Evolutionary conservation across 2,888 invertebrate species (phyloP), one percentile per base, ranked within the genome.

Genomic region (Crioceris asparagi): DNA sequence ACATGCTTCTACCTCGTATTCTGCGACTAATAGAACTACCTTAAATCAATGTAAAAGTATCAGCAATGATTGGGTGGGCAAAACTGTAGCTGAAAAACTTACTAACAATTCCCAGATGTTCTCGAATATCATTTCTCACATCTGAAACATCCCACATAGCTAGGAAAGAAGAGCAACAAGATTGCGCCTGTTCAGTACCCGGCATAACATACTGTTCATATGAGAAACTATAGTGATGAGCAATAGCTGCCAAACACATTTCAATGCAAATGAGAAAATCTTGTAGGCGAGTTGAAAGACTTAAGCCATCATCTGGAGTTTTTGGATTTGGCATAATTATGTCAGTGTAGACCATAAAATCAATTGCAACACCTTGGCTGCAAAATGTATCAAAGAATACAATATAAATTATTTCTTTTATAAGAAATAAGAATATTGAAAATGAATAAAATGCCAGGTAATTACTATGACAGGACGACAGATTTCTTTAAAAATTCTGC

Each of bases 91-190:
- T n/a, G n/a, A n/a, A 29, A n/a, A 12, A 65, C 76, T 60, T 65
- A 74, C 88, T 79, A 29, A 94, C 87, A 40, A 91, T 90, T 11
- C 87, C 85, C 38, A 94, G 75, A 61, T 96, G 94, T 59, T 96
- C 93, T 18, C 83, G 78, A 34, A 96, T 84, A 60, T 96, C 94
- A 43, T 83, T 77, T 48, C 85, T 85, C 26, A 96, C 90, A 63
- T 96, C 96, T 0, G 91, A 88, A n/a, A 96, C 80, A 60, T 96
- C 93, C 81, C 90, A 90, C 91, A 94, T 93, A 12, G 90, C 85
- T 44, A 83, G 65, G 63, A 92, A 87, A 1, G 88, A 84, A 31
- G 78, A 75, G 53, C 85, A 83, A 61, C 85, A 84, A 2, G 57
- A 57, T 32, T 61, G 61, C n/a, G n/a, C n/a, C 17, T 52, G 51